Base-by-base conservation (phyloP, 2,888 invertebrate species). In the Argyresthia goedartella region DNA sequence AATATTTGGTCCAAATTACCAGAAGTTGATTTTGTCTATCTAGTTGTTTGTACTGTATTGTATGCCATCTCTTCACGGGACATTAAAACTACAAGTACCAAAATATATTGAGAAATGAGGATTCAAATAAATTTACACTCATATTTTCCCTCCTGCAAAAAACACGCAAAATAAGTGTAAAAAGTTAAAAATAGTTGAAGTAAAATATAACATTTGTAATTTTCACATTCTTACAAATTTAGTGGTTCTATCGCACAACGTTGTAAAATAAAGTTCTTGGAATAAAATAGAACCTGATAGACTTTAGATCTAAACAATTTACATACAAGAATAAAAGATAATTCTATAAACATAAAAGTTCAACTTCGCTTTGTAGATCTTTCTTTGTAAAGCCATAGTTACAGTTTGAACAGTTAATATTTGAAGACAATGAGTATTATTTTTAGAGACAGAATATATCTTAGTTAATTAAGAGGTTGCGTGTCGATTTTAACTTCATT, bases 371-470 rank as follows among this genome's bases (percentile, higher is more conserved):
- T 82, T 44, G 70, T 81, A 78, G 78, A 69, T 77, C 66, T 80
- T 81, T 69, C 69, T 80, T 42, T 50, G 69, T 76, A 76, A 73
- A 69, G 80, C 78, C 76, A 79, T 82, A 75, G 70, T 72, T 77
- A 71, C 66, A 72, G 79, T 80, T 71, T 65, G n/a, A n/a, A n/a
- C n/a, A n/a, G n/a, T n/a, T n/a, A 72, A 73, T 70, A 69, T 72
- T 65, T 53, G 65, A 61, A 73, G 69, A 72, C 73, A 69, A 76
- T 80, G 70, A 80, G 80, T 85, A 82, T 85, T 85, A 85, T 85
- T 85, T 86, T 86, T 85, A 85, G 85, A 85, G 72, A 84, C 76
- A 85, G 81, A 81, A 77, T 85, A 84, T 84, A 82, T 81, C 73
- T 73, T 78, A 71, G 69, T 65, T 71, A 70, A 69, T 71, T 81